A percentile compares a stretch with the other conserved stretches of the same genome.
These are phyloP conservation scores for Hermetia illucens DNA, from an alignment of 1,140 invertebrate species.

Conservation along the genomic window DNA sequence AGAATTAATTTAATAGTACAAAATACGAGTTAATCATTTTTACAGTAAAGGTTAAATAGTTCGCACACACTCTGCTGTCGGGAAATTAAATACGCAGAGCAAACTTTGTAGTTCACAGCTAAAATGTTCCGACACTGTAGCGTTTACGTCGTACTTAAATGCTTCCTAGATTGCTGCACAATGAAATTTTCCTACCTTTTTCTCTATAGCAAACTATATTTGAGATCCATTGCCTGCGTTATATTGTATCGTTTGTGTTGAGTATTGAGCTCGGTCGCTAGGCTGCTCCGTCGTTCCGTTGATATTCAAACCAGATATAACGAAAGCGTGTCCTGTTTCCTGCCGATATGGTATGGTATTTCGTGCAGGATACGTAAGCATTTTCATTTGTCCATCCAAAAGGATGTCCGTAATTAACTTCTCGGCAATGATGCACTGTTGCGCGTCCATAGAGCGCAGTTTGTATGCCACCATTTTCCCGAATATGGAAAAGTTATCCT, in stretches of 20 bases:
- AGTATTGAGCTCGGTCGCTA: not conserved
- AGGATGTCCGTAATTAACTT: conserved; percentile 31
- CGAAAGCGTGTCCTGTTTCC: not conserved
- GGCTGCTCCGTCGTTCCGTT: not conserved
- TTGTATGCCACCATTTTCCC: conserved; percentile 31
- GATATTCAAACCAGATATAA: not conserved
- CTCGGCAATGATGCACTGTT: conserved; percentile 30
- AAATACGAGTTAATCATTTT: no score
- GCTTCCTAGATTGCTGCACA: no score
- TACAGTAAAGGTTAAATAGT: no score
- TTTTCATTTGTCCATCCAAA: conserved; percentile 33
- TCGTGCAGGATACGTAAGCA: conserved; percentile 16
- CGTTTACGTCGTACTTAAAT: no score
- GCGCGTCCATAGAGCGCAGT: conserved; percentile 26
- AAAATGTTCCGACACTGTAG: no score
- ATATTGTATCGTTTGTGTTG: not conserved
- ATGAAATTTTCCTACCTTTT: not conserved
- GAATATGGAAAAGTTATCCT: conserved; percentile 30
- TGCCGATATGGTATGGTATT: not conserved
- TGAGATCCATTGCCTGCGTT: not conserved
- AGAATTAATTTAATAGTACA: no score
- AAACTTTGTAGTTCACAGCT: no score
- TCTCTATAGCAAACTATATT: not conserved
- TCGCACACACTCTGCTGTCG: no score
- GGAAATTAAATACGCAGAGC: no score